Base-by-base conservation (phyloP, 2,797 vertebrate species). In the Sebastes trivittatus region DNA sequence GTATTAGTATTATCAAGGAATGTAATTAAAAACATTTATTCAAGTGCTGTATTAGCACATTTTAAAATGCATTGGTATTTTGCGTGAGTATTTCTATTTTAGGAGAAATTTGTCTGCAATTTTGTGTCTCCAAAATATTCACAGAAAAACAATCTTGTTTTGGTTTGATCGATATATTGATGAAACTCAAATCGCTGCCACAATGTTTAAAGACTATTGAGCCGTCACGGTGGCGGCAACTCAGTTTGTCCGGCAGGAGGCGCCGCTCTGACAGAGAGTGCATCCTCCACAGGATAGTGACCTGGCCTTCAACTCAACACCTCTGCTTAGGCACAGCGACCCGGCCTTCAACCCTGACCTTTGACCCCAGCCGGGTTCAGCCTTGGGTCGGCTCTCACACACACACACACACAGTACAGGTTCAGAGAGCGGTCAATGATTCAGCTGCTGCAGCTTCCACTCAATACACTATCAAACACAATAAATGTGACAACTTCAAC, bases 281-380 rank as follows among this genome's bases (percentile, higher is more conserved):
- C 62, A 23, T 52, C 72, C 55, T 62, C 56, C 8, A 6, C 30
- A 59, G 69, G 46, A 60, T 71, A 67, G 49, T 78, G 89, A 86
- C 84, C 82, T 14, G 80, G 84, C 81, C 88, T 88, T 90, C 81
- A 89, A 82, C 84, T 66, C 76, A 54, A 0, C 70, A 54, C 68
- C 80, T 78, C 55, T 14, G 62, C 59, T 79, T n/a, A 27, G 75
- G 73, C 72, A 71, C 36, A 54, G 58, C 9, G 32, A 89, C 92
- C 91, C 52, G 77, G 87, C 86, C 91, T 94, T 94, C 92, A 94
- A 89, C 91, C 79, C 82, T 90, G 82, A 91, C 89, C 84, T 91
- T 61, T 88, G 83, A 91, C 90, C 75, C 67, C 36, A 23, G 78
- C 58, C 8, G n/a, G 84, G 91, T 90, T 92, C 83, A 88, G 27